Evolutionary conservation across 2,797 vertebrate genomes (phyloP).

Genomic region (Anguilla pacifica): DNA sequence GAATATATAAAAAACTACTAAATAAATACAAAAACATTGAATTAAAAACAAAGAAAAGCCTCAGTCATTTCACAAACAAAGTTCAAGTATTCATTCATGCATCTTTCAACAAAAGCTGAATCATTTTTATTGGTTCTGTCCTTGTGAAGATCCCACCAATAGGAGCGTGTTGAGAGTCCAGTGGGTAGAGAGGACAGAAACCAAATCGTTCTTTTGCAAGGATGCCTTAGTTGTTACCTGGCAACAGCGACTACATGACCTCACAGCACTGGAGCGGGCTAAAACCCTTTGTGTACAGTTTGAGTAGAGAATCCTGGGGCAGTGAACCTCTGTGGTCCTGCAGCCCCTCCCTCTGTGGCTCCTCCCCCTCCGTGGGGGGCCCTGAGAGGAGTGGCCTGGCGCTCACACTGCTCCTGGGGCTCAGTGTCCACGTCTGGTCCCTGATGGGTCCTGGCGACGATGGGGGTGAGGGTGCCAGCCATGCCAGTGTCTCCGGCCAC

Average conservation of each 20-base stretch:
- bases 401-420: not conserved
- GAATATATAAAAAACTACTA: not conserved
- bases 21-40: not conserved
- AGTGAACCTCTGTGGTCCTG: not conserved
- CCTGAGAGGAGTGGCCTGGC: not conserved
- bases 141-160: not conserved
- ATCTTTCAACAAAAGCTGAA: not conserved
- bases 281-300: not conserved
- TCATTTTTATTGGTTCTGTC: not conserved
- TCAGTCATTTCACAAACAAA: not conserved
- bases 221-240: not conserved
- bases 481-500: conserved; percentile 50
- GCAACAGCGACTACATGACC: not conserved
- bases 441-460: conserved; percentile 7
- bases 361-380: not conserved
- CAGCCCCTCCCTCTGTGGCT: not conserved
- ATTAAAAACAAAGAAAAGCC: not conserved
- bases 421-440: not conserved
- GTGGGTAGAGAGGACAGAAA: not conserved
- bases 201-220: not conserved
- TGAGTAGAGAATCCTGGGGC: not conserved
- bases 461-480: not conserved
- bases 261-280: not conserved
- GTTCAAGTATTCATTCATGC: not conserved
- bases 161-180: not conserved